A percentile compares a stretch with the other conserved stretches of the same genome.
Evolutionary conservation across 2,888 invertebrate species (phyloP).

Genomic region (Pyrrhosoma nymphula): DNA sequence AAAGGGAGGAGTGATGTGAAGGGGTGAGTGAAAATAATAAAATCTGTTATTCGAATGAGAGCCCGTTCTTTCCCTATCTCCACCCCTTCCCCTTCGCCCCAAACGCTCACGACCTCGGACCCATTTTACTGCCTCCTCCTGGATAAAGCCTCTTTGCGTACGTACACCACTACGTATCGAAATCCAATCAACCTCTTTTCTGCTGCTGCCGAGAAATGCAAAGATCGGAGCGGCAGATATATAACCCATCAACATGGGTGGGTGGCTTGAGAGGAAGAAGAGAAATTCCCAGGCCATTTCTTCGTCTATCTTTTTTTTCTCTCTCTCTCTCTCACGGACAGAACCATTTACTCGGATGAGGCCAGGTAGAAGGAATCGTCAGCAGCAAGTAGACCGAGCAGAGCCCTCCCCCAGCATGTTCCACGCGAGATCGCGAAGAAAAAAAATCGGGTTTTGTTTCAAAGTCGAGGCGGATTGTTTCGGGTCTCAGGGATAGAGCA

Average conservation of each 20-base stretch:
- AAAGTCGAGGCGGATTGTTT: background rate
- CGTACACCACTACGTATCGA: background rate
- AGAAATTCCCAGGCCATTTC: background rate
- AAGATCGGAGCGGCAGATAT: constrained; percentile 40
- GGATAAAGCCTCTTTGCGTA: background rate
- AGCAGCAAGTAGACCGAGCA: background rate
- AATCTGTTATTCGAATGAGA: background rate
- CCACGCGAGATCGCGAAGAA: background rate
- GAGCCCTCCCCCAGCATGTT: background rate
- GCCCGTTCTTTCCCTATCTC: background rate
- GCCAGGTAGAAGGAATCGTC: background rate
- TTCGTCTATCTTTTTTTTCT: no score
- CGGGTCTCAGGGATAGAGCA: background rate
- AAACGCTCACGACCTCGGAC: background rate
- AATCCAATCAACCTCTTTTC: background rate
- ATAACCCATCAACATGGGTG: constrained; percentile 32
- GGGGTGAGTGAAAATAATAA: background rate
- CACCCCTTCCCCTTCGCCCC: background rate
- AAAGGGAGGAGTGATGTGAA: background rate
- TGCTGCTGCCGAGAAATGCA: constrained; percentile 21
- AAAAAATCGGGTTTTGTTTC: background rate
- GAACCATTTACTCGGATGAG: background rate
- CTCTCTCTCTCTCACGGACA: background rate
- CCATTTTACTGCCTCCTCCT: background rate
- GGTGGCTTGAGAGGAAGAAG: background rate